These are phyloP conservation scores for Enteromius afrohamiltoni DNA, from an alignment of 2,797 vertebrate genomes.

Conservation along the genomic window DNA sequence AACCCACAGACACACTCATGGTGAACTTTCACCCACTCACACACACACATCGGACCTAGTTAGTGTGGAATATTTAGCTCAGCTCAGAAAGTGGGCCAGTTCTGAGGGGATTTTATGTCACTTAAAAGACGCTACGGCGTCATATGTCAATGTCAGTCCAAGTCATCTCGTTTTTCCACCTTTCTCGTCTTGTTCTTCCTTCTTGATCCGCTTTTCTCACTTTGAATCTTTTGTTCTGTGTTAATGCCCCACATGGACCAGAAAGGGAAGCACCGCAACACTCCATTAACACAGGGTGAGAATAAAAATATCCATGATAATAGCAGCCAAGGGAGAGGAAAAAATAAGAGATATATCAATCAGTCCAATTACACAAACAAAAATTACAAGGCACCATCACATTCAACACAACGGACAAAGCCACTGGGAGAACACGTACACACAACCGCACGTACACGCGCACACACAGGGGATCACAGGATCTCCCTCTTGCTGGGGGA, in stretches of 20 bases:
- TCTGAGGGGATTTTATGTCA: constrained; percentile 25
- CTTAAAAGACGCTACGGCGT: not conserved
- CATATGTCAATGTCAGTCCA: constrained; percentile 7
- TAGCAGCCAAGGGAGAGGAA: constrained; percentile 57
- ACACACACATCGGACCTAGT: constrained; percentile 8
- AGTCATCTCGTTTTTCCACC: constrained; percentile 9
- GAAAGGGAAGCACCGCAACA: constrained; percentile 85
- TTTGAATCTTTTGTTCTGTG: constrained; percentile 32
- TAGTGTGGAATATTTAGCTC: constrained; percentile 24
- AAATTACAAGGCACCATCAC: constrained; percentile 80
- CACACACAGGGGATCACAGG: constrained; percentile 68
- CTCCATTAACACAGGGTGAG: constrained; percentile 76
- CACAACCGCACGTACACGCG: constrained; percentile 71
- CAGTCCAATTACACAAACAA: constrained; percentile 74
- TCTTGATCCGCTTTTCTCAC: not conserved
- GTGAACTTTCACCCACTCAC: constrained; percentile 23
- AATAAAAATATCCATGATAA: constrained; percentile 57
- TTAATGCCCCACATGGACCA: constrained; percentile 89
- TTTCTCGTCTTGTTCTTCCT: not conserved
- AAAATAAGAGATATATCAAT: constrained; percentile 58
- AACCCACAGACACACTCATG: constrained; percentile 45
- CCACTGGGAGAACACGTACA: constrained; percentile 70
- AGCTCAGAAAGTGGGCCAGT: constrained; percentile 37
- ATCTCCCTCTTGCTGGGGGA: constrained; percentile 68
- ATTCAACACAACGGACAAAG: constrained; percentile 77